Conservation (phyloP, 2,797 vertebrate species). For the Chelonia mydas region DNA sequence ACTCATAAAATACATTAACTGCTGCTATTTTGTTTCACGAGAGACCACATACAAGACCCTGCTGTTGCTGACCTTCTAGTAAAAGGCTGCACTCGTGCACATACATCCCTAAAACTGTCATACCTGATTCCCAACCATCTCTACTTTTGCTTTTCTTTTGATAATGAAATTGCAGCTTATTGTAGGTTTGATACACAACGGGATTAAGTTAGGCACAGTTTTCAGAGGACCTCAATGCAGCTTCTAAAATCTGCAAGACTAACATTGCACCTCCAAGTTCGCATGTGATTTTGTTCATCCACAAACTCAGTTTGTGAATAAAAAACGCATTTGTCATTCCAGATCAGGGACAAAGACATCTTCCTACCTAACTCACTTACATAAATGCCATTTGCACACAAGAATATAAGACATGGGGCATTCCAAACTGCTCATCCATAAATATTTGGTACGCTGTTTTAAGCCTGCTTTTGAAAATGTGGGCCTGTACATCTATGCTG, state of each 20-base stretch:
- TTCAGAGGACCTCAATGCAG: background rate
- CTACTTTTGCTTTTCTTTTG: background rate
- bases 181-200: background rate
- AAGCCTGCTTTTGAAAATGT: background rate
- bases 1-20: background rate
- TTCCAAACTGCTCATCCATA: background rate
- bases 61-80: background rate
- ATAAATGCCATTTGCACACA: background rate
- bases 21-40: background rate
- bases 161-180: background rate
- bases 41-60: background rate
- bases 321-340: background rate
- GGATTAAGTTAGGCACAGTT: background rate
- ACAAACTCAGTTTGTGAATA: background rate
- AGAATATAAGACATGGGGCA: background rate
- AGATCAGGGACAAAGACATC: background rate
- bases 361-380: background rate
- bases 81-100: background rate
- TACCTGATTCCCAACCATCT: background rate
- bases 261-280: background rate
- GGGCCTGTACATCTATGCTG: background rate
- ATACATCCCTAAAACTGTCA: background rate
- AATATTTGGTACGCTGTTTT: background rate
- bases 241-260: background rate
- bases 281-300: background rate